Conservation (phyloP, 2,113 vertebrate genomes). For the Malurus elegans region DNA sequence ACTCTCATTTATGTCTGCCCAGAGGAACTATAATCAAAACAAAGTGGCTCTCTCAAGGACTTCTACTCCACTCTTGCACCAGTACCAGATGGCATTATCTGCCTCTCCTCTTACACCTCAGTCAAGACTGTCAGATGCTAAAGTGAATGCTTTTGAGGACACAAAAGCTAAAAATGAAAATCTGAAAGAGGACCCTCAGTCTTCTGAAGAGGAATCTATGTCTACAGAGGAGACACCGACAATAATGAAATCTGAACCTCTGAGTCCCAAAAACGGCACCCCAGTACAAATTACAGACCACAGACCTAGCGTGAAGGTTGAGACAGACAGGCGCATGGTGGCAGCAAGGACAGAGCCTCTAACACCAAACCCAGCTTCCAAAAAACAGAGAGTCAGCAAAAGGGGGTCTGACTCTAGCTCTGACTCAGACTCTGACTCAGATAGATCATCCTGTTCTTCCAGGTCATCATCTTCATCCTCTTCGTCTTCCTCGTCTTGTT, state of each 20-base stretch:
- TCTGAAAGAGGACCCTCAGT: conserved; percentile 82
- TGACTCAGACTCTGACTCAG: conserved; percentile 89
- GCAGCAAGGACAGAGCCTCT: conserved; percentile 94
- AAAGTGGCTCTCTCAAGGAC: conserved; percentile 80
- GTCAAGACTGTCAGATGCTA: conserved; percentile 73
- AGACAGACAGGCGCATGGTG: conserved; percentile 85
- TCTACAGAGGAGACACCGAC: conserved; percentile 74
- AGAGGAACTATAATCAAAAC: conserved; percentile 91
- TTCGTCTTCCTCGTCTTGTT: conserved; percentile 89
- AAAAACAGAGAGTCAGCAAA: conserved; percentile 84
- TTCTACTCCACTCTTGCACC: conserved; percentile 82
- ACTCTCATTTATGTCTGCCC: conserved; percentile 91
- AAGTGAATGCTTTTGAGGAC: conserved; percentile 75
- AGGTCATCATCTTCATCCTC: conserved; percentile 92
- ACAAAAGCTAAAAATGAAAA: conserved; percentile 69
- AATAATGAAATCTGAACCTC: conserved; percentile 74
- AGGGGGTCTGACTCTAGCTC: conserved; percentile 83
- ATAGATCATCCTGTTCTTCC: conserved; percentile 89
- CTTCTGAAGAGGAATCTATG: conserved; percentile 83
- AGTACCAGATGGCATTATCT: conserved; percentile 76
- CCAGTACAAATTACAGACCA: conserved; percentile 76
- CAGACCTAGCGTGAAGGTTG: conserved; percentile 74
- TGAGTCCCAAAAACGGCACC: conserved; percentile 78
- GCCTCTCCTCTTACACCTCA: conserved; percentile 79
- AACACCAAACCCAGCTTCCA: conserved; percentile 87